These are phyloP conservation scores for Rhinatrema bivittatum DNA, from an alignment of 2,797 vertebrate genomes.

Conservation along the genomic window DNA sequence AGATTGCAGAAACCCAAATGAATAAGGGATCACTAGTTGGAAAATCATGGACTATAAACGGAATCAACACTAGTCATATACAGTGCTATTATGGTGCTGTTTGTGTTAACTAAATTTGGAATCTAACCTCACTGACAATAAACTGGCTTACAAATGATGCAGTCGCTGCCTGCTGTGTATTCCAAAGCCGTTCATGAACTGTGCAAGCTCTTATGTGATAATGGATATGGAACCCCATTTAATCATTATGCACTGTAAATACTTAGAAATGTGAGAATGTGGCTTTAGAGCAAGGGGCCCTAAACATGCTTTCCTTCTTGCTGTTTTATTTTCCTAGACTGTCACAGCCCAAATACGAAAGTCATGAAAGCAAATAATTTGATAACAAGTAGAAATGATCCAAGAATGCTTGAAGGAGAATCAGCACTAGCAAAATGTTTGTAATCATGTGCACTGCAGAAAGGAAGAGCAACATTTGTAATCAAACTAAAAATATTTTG, in stretches of 20 bases:
- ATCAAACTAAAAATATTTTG: too few species aligned
- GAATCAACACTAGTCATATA: too few species aligned
- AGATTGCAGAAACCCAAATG: too few species aligned
- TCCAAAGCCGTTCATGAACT: not conserved
- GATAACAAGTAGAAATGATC: too few species aligned
- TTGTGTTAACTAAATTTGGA: too few species aligned
- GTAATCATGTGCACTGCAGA: too few species aligned
- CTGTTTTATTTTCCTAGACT: slow-evolving; percentile 31
- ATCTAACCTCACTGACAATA: too few species aligned
- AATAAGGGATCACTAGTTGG: too few species aligned
- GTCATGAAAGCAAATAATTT: slow-evolving; percentile 10
- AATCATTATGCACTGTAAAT: slow-evolving; percentile 25
- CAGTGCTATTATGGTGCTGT: not conserved
- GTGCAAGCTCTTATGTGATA: slow-evolving; percentile 1
- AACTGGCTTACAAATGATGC: slow-evolving; percentile 15
- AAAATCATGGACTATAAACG: too few species aligned
- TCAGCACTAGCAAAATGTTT: too few species aligned
- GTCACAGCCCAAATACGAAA: slow-evolving; percentile 22
- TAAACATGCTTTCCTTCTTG: slow-evolving; percentile 14
- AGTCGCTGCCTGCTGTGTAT: slow-evolving; percentile 17
- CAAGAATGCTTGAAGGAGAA: too few species aligned
- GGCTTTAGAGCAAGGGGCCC: slow-evolving; percentile 15
- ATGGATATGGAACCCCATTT: slow-evolving; percentile 12
- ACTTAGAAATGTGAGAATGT: slow-evolving; percentile 25
- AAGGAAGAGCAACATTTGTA: too few species aligned